phyloP scores from a whole-genome alignment of 2,797 vertebrate genomes.

The Orestias chungarensis region DNA sequence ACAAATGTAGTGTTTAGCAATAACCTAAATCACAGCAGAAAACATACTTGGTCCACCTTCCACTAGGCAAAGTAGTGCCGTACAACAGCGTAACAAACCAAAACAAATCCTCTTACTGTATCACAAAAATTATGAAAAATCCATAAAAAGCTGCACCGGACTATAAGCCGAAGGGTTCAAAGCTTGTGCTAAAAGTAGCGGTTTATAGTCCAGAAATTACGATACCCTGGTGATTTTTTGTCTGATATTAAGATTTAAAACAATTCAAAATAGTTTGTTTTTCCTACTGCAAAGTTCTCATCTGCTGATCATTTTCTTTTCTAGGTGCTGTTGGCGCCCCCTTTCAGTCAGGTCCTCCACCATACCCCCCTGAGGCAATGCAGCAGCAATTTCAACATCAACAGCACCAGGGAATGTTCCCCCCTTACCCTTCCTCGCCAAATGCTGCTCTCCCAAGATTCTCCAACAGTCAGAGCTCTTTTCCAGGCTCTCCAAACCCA shows the following conservation, averaged over 20 bases:
- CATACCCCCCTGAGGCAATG: conserved; percentile 68
- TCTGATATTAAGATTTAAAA: background rate
- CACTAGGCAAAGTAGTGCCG: no score
- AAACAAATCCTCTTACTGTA: no score
- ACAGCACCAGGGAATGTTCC: conserved; percentile 77
- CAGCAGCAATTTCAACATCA: conserved; percentile 78
- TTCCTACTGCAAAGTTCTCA: background rate
- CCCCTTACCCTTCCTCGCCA: conserved; percentile 81
- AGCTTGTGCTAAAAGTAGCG: no score
- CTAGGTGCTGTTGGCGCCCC: conserved; percentile 65
- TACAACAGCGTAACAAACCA: no score
- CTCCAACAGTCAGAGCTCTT: conserved; percentile 79
- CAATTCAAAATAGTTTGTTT: background rate
- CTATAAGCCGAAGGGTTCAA: no score
- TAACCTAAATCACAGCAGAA: no score
- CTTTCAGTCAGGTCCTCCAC: conserved; percentile 69
- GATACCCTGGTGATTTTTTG: no score
- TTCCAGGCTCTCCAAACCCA: conserved; percentile 84
- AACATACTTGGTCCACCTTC: no score
- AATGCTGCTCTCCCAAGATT: conserved; percentile 83
- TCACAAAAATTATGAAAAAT: no score
- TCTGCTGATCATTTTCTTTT: conserved; percentile 30
- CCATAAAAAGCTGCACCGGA: no score
- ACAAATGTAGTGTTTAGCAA: no score
- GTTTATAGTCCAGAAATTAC: no score